Base-by-base conservation (phyloP, 2,888 invertebrate species). In the Melanostoma mellinum region DNA sequence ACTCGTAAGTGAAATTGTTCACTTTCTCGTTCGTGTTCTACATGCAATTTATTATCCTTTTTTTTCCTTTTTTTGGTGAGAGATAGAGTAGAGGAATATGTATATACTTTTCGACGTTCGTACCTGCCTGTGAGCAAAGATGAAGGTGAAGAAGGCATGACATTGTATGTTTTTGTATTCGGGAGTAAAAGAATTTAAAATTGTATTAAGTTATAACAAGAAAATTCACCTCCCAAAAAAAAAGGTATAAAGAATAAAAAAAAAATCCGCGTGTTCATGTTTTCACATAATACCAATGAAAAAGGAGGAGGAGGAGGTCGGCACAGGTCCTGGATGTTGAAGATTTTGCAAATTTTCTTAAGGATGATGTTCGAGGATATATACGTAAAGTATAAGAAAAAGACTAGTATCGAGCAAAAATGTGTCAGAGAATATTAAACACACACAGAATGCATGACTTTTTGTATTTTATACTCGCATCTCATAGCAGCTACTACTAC, bases 1-100 rank as follows among this genome's bases (percentile, higher is more conserved):
- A 84, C 76, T 81, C 72, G 69, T 84, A 84, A 84, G 78, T 78
- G 82, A 84, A 78, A 78, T 84, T 78, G 81, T 72, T 78, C 73
- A 68, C 56, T 73, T 73, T 77, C 61, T 71, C 72, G 77, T 65
- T 74, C 72, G 61, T 78, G 69, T 84, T 78, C 78, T 73, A 74
- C 82, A 74, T 69, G 82, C 73, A 74, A 84, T 81, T 76, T 81
- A 76, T 81, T 81, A 81, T 81, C 69, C 82, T 74, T 73, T 75
- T 36, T 33, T 63, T 53, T 71, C 38, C 42, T 35, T 20, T 67
- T 48, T 40, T 33, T 36, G 46, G 10, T 48, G 6, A 8, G 10
- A 30, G 38, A 63, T 38, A 55, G 20, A 20, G 20, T 20, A 20
- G 20, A 20, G 20, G 20, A 20, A 20, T 20, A 58, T 67, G 75